Evolutionary conservation across 2,113 vertebrate genomes (phyloP), one percentile per base, ranked within the genome.

Genomic region (Crotalus tigris): DNA sequence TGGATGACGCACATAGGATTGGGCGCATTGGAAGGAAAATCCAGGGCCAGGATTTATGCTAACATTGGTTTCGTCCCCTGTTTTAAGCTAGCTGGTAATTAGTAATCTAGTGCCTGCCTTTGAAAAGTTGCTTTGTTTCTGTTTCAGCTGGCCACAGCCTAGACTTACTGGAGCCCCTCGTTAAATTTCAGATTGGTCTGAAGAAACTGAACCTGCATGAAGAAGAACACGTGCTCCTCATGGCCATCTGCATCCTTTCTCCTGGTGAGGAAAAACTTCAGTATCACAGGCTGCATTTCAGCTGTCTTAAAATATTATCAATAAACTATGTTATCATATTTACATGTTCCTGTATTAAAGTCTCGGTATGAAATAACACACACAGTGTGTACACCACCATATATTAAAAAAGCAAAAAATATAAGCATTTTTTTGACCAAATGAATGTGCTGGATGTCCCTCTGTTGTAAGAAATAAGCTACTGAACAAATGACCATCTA

Each of bases 231-330:
- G 99, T 99, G 88, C 97, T 99, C 93, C 98, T 99, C 85, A 99
- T 99, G 99, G 99, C 98, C 96, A 99, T 99, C 98, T 99, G 99
- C 97, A 97, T 99, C 94, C 97, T 99, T 88, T 99, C 99, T 93
- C 99, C 99, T 97, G 99, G 99, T 99, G 97, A 92, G 96, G 54
- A 39, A 85, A 85, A 85, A 6, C 0, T 7, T 17, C 0, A 17
- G 17, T 46, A 3, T 54, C 33, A 7, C 57, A 17, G 39, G 51
- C 54, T 49, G 11, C 39, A 33, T 86, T 85, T 53, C 17, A 33
- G 64, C 64, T 89, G 1, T 4, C 23, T 39, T 53, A 33, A 23
- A 17, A 39, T 26, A 24, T n/a, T 33, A 33, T 39, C 57, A 44
- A 23, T 24, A 33, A 29, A 53, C 59, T 15, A 26, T 11, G 26